Evolutionary conservation across 2,797 vertebrate genomes (phyloP), one percentile per base, ranked within the genome.

Genomic region (Linurgus olivaceus): DNA sequence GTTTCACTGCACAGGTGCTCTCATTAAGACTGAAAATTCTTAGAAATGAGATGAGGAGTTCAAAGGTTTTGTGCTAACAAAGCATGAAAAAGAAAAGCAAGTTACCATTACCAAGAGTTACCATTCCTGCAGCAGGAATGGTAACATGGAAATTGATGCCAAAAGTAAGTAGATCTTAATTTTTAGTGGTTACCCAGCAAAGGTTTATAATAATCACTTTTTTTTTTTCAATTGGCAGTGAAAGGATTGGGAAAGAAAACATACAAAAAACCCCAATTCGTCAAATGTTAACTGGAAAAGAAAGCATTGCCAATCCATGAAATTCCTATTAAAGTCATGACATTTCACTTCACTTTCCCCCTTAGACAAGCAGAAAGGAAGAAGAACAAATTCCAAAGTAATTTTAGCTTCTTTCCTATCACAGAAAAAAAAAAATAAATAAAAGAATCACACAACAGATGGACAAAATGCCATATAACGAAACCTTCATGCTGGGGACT

Each of bases 361-460:
- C 25, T 37, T 50, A 81, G 29, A 80, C 47, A 81, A 92, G 38
- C 42, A 72, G 62, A 26, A 79, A 74, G n/a, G 33, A 81, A 52
- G 25, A 83, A 37, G 48, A 88, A 81, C 18, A 89, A 86, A 65
- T 35, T 67, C 70, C 33, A 29, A 66, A 74, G 33, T 71, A 77
- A 88, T 68, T 92, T 92, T 78, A 86, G 54, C 77, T 91, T 78
- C 55, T 75, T 76, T 81, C 28, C 38, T 14, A 54, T 38, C 13
- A 37, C 23, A 45, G 17, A 6, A 59, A 50, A 17, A 17, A 37
- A 38, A 44, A 47, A 54, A 70, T 11, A 7, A n/a, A 42, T 11
- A 7, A n/a, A 42, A 33, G 13, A 44, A 35, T 38, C 89, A 72
- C 86, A 75, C 66, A 95, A 94, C 91, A 94, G 84, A 92, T 94